Evolutionary conservation across 2,113 vertebrate species (phyloP).

Genomic region (Psittacus erithacus): DNA sequence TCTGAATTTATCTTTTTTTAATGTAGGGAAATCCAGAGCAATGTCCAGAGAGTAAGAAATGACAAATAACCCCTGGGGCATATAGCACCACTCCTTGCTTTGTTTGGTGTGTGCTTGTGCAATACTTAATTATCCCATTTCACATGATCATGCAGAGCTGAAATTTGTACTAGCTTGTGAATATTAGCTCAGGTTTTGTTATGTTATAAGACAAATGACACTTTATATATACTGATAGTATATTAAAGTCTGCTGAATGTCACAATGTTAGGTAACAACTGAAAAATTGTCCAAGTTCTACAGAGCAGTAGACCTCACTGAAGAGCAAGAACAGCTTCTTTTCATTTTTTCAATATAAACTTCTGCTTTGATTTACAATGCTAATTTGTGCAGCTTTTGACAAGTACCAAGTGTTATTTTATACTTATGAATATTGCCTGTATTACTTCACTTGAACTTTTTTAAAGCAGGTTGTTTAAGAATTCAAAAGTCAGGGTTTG

Average conservation of each 20-base stretch:
- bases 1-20: neutral
- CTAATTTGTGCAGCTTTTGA: constrained; percentile 7
- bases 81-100: neutral
- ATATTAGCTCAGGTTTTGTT: constrained; percentile 10
- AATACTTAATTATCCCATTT: constrained; percentile 5
- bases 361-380: neutral
- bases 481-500: neutral
- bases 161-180: constrained; percentile 42
- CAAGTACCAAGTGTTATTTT: neutral
- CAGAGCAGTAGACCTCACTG: neutral
- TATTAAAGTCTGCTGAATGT: neutral
- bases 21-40: neutral
- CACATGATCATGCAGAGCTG: neutral
- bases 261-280: neutral
- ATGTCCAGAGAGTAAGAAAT: neutral
- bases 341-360: neutral
- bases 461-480: neutral
- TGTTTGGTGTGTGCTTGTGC: constrained; percentile 8
- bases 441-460: neutral
- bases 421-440: neutral
- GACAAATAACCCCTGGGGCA: neutral
- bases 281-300: neutral
- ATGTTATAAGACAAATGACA: neutral
- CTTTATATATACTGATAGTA: neutral
- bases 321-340: neutral